A percentile compares a stretch with the other conserved stretches of the same genome.
Evolutionary conservation across 2,797 vertebrate genomes (phyloP).

Genomic region (Mastacembelus armatus): DNA sequence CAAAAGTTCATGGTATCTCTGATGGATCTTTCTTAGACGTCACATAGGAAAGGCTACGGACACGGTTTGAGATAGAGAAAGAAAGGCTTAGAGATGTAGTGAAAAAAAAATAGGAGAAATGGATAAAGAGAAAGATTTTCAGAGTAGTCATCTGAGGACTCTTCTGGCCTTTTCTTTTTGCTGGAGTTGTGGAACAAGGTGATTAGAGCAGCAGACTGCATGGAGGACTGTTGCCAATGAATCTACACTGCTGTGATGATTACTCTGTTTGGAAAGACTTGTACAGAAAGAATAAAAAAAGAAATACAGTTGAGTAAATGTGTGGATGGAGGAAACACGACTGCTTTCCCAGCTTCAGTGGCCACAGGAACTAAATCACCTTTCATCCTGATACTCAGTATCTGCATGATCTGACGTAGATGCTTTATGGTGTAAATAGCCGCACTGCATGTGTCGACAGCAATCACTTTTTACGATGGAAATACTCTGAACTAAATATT

Average conservation of each 20-base stretch:
- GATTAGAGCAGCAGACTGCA: conserved; percentile 53
- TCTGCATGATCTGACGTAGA: conserved; percentile 27
- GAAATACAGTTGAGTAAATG: not conserved
- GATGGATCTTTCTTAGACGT: conserved; percentile 39
- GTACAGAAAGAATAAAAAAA: not conserved
- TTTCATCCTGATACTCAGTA: conserved; percentile 9
- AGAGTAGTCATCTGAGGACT: conserved; percentile 30
- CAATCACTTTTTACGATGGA: conserved; percentile 26
- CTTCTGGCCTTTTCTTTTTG: conserved; percentile 15
- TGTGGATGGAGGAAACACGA: not conserved
- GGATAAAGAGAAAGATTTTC: conserved; percentile 37
- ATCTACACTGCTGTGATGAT: conserved; percentile 47
- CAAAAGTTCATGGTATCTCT: conserved; percentile 50
- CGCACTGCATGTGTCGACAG: conserved; percentile 21
- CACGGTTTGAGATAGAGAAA: not conserved
- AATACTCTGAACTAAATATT: conserved; percentile 7
- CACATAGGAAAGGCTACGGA: not conserved
- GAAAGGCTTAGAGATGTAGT: not conserved
- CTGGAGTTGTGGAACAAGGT: conserved; percentile 37
- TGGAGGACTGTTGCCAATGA: conserved; percentile 33
- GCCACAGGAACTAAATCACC: conserved; percentile 39
- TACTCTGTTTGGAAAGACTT: conserved; percentile 50
- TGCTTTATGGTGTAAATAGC: conserved; percentile 23
- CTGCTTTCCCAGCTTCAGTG: conserved; percentile 19
- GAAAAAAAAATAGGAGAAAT: conserved; percentile 25